Evolutionary conservation across 1,140 invertebrate species (phyloP).

Genomic region (Drosophila punjabiensis): DNA sequence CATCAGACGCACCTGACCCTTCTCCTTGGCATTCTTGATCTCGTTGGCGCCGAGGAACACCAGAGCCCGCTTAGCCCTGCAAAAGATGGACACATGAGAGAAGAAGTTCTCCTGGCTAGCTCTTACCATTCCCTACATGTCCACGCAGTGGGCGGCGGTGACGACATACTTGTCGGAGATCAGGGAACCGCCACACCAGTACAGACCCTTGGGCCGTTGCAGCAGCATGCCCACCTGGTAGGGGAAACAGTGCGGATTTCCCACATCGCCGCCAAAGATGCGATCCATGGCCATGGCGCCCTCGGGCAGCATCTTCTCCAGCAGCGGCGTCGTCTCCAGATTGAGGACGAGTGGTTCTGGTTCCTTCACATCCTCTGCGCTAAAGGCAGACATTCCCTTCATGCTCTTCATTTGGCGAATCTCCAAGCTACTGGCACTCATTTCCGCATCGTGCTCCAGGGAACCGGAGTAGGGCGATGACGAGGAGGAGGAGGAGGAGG

Average conservation of each 20-base stretch:
- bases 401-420: constrained; percentile 39
- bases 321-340: constrained; percentile 66
- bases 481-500: constrained; percentile 46
- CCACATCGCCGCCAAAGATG: constrained; percentile 84
- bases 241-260: constrained; percentile 76
- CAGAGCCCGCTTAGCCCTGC: constrained; percentile 76
- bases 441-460: constrained; percentile 68
- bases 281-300: constrained; percentile 80
- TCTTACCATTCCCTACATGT: constrained; percentile 62
- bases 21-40: constrained; percentile 84
- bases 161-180: constrained; percentile 87
- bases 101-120: background rate
- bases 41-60: constrained; percentile 86
- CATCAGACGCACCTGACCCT: constrained; percentile 78
- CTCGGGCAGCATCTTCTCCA: constrained; percentile 71
- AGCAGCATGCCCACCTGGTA: constrained; percentile 85
- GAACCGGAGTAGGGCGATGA: constrained; percentile 41
- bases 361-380: constrained; percentile 44
- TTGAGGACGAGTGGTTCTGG: constrained; percentile 71
- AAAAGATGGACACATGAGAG: background rate
- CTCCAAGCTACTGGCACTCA: constrained; percentile 64
- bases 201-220: constrained; percentile 78
- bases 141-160: constrained; percentile 88
- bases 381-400: constrained; percentile 6
- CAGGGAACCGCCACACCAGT: constrained; percentile 88